These are phyloP conservation scores for Tenualosa ilisha DNA, from an alignment of 2,797 vertebrate genomes.

Conservation along the genomic window DNA sequence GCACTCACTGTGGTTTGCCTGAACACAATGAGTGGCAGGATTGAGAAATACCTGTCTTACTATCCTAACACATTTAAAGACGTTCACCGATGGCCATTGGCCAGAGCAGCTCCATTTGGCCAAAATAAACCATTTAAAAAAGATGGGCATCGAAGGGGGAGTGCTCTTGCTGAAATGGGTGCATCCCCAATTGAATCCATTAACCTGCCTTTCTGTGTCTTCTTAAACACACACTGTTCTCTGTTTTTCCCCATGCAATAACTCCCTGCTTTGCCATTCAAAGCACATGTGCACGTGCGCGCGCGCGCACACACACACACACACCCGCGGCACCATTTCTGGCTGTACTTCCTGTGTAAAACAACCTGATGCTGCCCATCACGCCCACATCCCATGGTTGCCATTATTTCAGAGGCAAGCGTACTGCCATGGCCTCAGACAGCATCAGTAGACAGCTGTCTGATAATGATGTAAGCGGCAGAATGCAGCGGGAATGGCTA, in stretches of 20 bases:
- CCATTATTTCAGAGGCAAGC: not conserved
- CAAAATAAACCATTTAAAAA: not conserved
- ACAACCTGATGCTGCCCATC: not conserved
- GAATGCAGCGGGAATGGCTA: not conserved
- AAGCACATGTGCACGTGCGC: too few relatives aligned
- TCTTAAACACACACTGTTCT: not conserved
- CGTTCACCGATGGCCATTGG: not conserved
- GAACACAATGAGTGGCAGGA: not conserved
- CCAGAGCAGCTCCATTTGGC: not conserved
- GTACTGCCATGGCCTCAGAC: not conserved
- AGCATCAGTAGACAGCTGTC: not conserved
- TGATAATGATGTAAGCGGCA: not conserved
- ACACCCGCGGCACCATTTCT: not conserved
- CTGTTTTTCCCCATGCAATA: not conserved
- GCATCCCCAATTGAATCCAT: not conserved
- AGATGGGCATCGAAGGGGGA: not conserved
- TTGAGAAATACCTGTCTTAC: not conserved
- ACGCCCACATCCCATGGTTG: not conserved
- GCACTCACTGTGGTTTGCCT: not conserved
- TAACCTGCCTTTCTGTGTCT: not conserved
- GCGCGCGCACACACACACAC: not conserved
- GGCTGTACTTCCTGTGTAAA: not conserved
- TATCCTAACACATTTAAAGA: not conserved
- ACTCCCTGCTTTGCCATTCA: not conserved
- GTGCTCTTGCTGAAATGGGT: not conserved